Evolutionary conservation across 2,113 vertebrate genomes (phyloP), one percentile per base, ranked within the genome.

Genomic region (Coryphaenoides rupestris): DNA sequence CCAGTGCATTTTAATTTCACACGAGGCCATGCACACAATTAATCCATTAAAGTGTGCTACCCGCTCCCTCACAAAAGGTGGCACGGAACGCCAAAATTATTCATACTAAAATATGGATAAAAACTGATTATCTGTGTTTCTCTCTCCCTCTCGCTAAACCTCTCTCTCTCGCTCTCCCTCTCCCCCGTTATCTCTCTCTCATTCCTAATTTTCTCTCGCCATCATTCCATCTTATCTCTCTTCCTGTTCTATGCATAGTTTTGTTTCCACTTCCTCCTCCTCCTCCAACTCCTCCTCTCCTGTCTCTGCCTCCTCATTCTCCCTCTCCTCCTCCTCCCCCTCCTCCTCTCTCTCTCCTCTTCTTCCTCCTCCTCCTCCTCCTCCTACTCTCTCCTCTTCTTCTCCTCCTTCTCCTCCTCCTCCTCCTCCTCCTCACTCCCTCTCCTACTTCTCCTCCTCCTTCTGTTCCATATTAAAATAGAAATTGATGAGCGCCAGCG

Each of bases 1-100:
- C 82, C 73, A 79, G 68, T 78, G 87, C 82, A 81, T 89, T 90
- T 89, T 82, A 88, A 87, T 87, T 88, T 89, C 87, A 88, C 84
- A 84, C 86, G 60, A 85, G 84, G 73, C 77, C 81, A 88, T 83
- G 85, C 82, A 75, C 83, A 87, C 85, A 84, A 84, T 82, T 84
- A 74, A 2, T 2, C 88, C 81, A 84, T 86, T 88, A 88, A 86
- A 78, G 75, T 83, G 58, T 65, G 73, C 81, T 83, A 80, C 76
- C 84, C 70, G 55, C 74, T 68, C 70, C 57, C 74, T 68, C 74
- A 74, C 5, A 33, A 33, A 33, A 87, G 85, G 79, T 82, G 84
- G 73, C 77, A 78, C 68, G 78, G 80, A 81, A 81, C 68, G 77
- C 73, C 70, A 74, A 79, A 86, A 87, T 85, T 78, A 87, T 85